These are phyloP conservation scores for Eospalax fontanierii DNA, from an alignment of 2,797 vertebrate species.

Conservation along the genomic window DNA sequence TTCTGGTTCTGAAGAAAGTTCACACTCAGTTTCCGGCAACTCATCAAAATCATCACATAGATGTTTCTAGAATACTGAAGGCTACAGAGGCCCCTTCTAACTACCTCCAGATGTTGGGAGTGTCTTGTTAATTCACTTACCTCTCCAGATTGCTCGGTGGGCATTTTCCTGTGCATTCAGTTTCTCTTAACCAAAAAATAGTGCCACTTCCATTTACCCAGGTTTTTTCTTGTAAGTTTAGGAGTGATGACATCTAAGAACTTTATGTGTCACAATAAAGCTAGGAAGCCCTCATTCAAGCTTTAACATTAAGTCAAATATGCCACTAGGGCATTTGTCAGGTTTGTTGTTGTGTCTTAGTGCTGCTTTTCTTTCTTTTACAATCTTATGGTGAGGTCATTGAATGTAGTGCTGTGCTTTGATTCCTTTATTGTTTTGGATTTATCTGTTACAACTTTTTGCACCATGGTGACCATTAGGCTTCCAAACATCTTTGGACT, in stretches of 20 bases:
- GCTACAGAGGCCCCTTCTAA: neutral
- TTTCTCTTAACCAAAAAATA: neutral
- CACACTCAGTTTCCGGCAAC: neutral
- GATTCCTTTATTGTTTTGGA: neutral
- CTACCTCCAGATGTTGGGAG: neutral
- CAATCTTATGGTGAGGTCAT: neutral
- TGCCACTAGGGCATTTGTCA: neutral
- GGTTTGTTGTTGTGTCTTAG: neutral
- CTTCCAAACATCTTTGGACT: neutral
- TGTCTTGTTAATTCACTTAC: neutral
- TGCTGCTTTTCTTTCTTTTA: neutral
- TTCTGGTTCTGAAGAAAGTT: neutral
- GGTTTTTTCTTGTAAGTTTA: neutral
- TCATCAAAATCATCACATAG: neutral
- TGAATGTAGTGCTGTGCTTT: neutral
- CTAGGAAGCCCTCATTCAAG: neutral
- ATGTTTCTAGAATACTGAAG: neutral
- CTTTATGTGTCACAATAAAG: neutral
- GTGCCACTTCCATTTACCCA: neutral
- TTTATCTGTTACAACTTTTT: neutral
- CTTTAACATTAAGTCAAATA: neutral
- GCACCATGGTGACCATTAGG: neutral
- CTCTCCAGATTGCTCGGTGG: neutral
- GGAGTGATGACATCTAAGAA: neutral
- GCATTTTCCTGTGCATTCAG: neutral